Base-by-base conservation (phyloP, 53 echinoderm and acorn worm species). In the Crossaster papposus region DNA sequence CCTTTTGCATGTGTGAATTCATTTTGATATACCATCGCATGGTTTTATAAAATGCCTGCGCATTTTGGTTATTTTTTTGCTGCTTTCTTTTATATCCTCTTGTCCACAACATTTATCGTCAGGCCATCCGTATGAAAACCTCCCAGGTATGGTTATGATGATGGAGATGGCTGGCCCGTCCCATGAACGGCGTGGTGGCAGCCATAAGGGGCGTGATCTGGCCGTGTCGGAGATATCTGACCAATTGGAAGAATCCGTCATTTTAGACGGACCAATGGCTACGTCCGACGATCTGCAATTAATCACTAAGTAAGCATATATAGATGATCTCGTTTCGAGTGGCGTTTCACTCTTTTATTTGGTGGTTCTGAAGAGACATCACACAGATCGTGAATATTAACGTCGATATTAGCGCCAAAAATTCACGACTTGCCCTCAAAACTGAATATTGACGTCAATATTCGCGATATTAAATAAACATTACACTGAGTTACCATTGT, bases 81-180 rank as follows among this genome's bases (percentile, higher is more conserved):
- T 62, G 32, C 70, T 83, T 83, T 83, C 83, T 65, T 83, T 64
- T 83, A 36, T 65, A 68, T 70, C 83, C 29, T 83, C 70, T 83
- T 65, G 87, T 87, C 77, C 55, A 28, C 87, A 34, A 77, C 74
- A 87, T 87, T 87, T 75, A 87, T 87, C 76, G 37, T 76, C 87
- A 87, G 87, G 77, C 87, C 87, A 75, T 87, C 54, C 75, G 77
- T 87, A 75, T 87, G 87, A 87, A 87, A 87, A 87, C 87, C 75
- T 87, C 87, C 87, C 87, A 87, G 87, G 87, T 87, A 87, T 87
- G 87, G 87, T 87, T 30, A 87, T 87, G 87, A 76, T 77, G 76
- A 87, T 76, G 87, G 87, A 87, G 28, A 76, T 77, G 15, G 76
- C 76, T 22, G 87, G 87, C 14, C 87, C 58, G 36, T 55, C 63